phyloP scores from a whole-genome alignment of 2,888 invertebrate species.

The Agrochola litura region DNA sequence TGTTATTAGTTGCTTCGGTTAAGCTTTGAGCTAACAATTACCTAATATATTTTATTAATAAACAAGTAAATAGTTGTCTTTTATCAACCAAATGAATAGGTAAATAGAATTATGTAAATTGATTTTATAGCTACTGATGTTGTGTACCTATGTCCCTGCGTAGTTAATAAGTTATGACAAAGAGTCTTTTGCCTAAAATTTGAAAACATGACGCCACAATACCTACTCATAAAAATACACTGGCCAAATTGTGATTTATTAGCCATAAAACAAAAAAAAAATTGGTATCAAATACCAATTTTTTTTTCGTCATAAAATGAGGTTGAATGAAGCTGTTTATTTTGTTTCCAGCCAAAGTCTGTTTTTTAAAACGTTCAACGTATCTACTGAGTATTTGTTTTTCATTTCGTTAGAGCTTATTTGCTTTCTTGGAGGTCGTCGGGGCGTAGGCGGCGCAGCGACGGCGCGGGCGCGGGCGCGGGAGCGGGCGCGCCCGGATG shows the following conservation, averaged over 20 bases:
- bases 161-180: neutral
- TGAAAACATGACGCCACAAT: neutral
- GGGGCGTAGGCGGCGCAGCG: conserved; percentile 9
- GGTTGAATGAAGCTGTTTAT: conserved; percentile 46
- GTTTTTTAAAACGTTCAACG: conserved; percentile 58
- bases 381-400: conserved; percentile 70
- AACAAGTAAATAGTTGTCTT: conserved; percentile 28
- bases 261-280: conserved; percentile 12
- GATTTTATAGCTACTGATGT: neutral
- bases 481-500: conserved; percentile 68
- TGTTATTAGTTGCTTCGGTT: conserved; percentile 27
- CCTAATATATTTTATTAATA: conserved; percentile 25
- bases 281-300: no score
- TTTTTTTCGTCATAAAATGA: conserved; percentile 33
- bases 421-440: conserved; percentile 67
- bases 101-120: neutral
- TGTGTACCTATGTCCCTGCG: neutral
- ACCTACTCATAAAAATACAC: neutral
- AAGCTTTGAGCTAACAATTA: conserved; percentile 28
- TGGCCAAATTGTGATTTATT: conserved; percentile 20
- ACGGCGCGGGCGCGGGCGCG: conserved; percentile 17
- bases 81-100: neutral
- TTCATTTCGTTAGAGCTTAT: conserved; percentile 74
- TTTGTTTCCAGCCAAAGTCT: conserved; percentile 52
- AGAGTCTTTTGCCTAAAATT: neutral